Base-by-base conservation (phyloP, 2,797 vertebrate species). In the Ataeniobius toweri region DNA sequence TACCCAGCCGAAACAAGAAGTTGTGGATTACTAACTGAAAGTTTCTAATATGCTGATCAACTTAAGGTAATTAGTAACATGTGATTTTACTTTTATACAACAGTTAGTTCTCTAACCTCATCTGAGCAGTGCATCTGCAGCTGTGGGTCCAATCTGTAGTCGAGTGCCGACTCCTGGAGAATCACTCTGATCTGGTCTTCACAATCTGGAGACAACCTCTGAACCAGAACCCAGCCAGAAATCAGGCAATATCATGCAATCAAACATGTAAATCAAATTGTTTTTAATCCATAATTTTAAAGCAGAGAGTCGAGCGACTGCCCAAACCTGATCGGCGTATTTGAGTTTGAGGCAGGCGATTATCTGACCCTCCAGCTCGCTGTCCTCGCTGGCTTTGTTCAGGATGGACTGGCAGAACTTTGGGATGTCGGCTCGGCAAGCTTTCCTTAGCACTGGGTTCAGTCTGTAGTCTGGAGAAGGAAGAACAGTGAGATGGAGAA, bases 351-450 rank as follows among this genome's bases (percentile, higher is more conserved):
- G 96, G 92, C 98, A 99, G 20, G 96, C 96, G 82, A 99, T 97
- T 84, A 99, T 98, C 83, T 97, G 96, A 12, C 98, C 98, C 93
- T 99, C 98, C 78, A 99, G 89, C 85, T 99, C 98, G 0, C 92
- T 95, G 86, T 98, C 97, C 48, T 98, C 97, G 48, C 94, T 97
- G 68, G 96, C 97, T 76, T 96, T 97, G 44, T 93, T 97, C 80
- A 99, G 93, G 88, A 99, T 95, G 24, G 93, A 89, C 67, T 99
- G 97, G 86, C 98, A 99, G 92, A 99, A 99, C 86, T 99, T 99
- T 0, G 97, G 98, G 80, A 99, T 99, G 92, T 99, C 98, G n/a
- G 97, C 97, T 88, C 97, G 97, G 85, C 98, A 99, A 0, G 98
- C 97, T 87, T 98, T 99, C 65, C 97, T 96, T 74, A 99, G 89